phyloP scores from a whole-genome alignment of 2,888 invertebrate species.

The Baccha elongata region DNA sequence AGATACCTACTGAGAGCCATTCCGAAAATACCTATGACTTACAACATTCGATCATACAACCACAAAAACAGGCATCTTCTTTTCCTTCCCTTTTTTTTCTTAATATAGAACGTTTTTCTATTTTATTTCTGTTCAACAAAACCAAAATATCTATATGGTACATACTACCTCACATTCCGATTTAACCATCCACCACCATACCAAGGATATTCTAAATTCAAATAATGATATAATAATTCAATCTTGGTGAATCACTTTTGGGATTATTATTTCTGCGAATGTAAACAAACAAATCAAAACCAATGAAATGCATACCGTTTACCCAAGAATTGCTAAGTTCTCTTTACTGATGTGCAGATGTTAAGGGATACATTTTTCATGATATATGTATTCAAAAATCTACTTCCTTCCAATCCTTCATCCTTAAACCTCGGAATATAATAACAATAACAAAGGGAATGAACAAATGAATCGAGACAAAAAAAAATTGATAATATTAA shows the following conservation, averaged over 20 bases:
- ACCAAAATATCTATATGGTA: too few species aligned
- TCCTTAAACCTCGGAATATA: constrained; percentile 23
- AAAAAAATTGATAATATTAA: constrained; percentile 67
- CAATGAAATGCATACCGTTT: constrained; percentile 55
- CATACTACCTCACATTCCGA: constrained; percentile 25
- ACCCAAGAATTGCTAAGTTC: constrained; percentile 9
- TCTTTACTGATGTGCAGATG: constrained; percentile 30
- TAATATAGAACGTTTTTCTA: too few species aligned
- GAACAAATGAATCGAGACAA: constrained; percentile 20
- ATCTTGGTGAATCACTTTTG: constrained; percentile 70
- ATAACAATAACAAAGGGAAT: constrained; percentile 45
- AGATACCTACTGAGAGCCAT: too few species aligned
- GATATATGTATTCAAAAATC: constrained; percentile 10
- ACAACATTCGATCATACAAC: too few species aligned
- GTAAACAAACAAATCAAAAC: constrained; percentile 69
- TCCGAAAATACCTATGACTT: too few species aligned
- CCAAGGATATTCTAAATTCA: constrained; percentile 54
- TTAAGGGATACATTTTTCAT: constrained; percentile 48
- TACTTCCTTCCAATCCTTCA: constrained; percentile 1
- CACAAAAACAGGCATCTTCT: too few species aligned
- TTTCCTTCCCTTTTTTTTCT: too few species aligned
- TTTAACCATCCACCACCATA: constrained; percentile 4
- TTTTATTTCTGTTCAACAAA: too few species aligned
- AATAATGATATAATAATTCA: constrained; percentile 70
- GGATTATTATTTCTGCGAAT: constrained; percentile 72